phyloP scores from a whole-genome alignment of 2,797 vertebrate species.

The Echeneis naucrates region DNA sequence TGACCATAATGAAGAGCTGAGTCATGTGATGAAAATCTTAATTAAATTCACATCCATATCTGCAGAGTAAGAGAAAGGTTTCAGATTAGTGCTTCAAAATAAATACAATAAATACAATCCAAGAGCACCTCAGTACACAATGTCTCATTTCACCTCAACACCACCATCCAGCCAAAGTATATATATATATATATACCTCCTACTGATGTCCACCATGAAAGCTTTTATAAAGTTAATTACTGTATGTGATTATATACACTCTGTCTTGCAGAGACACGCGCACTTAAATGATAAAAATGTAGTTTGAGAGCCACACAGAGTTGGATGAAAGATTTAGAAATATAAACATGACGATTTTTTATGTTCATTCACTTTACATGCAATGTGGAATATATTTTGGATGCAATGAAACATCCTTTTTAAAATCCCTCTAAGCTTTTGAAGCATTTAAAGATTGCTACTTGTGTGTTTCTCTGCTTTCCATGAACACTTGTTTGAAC shows the following conservation, averaged over 20 bases:
- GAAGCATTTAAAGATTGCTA: not conserved
- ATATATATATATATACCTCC: too few relatives aligned
- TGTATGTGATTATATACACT: not conserved
- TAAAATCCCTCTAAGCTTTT: conserved; percentile 10
- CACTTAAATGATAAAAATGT: not conserved
- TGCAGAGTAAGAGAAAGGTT: too few relatives aligned
- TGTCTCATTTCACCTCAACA: too few relatives aligned
- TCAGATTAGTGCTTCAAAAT: too few relatives aligned
- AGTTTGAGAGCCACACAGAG: too few relatives aligned
- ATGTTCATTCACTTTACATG: not conserved
- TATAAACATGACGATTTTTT: conserved; percentile 19
- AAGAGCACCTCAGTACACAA: not conserved
- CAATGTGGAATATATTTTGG: not conserved
- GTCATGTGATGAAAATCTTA: too few relatives aligned
- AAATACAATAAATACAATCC: too few relatives aligned
- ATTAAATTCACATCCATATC: too few relatives aligned
- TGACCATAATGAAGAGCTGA: too few relatives aligned
- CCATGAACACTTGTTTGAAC: not conserved
- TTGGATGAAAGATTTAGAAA: conserved; percentile 11
- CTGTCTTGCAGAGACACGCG: conserved; percentile 1
- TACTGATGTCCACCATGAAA: not conserved
- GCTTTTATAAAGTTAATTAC: not conserved
- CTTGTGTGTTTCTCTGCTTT: not conserved
- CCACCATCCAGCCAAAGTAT: too few relatives aligned
- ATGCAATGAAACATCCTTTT: not conserved